phyloP scores from a whole-genome alignment of 2,113 vertebrate species.

The Halcyon malimbica region DNA sequence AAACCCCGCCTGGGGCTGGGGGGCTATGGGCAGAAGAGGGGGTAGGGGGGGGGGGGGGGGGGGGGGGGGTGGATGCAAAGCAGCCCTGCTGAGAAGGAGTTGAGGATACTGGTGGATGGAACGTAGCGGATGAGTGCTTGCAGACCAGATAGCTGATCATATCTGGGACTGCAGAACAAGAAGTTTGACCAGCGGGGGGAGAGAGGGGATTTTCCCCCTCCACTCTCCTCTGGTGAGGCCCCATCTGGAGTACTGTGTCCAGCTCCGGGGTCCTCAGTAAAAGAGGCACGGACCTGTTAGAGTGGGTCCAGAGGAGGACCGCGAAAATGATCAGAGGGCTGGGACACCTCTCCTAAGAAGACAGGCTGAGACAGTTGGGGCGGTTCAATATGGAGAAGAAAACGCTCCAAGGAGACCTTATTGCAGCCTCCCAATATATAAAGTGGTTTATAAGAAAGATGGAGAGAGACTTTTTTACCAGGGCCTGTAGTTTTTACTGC shows the following conservation, averaged over 20 bases:
- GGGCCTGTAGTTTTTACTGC: background rate
- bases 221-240: rapidly evolving
- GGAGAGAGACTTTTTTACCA: background rate
- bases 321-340: rapidly evolving
- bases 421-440: background rate
- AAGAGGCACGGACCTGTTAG: background rate
- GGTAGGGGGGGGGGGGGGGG: too few species aligned
- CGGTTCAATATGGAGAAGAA: background rate
- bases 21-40: too few species aligned
- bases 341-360: background rate
- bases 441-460: background rate
- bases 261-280: background rate
- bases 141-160: background rate
- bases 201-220: background rate
- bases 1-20: too few species aligned
- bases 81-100: background rate
- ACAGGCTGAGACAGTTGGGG: background rate
- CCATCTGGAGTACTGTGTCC: rapidly evolving
- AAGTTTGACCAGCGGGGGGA: background rate
- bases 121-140: background rate
- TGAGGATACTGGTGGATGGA: background rate
- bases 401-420: background rate
- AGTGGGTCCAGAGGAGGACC: background rate
- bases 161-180: background rate
- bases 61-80: background rate